These are phyloP conservation scores for Pseudonaja textilis DNA, from an alignment of 2,113 vertebrate species.

Conservation along the genomic window DNA sequence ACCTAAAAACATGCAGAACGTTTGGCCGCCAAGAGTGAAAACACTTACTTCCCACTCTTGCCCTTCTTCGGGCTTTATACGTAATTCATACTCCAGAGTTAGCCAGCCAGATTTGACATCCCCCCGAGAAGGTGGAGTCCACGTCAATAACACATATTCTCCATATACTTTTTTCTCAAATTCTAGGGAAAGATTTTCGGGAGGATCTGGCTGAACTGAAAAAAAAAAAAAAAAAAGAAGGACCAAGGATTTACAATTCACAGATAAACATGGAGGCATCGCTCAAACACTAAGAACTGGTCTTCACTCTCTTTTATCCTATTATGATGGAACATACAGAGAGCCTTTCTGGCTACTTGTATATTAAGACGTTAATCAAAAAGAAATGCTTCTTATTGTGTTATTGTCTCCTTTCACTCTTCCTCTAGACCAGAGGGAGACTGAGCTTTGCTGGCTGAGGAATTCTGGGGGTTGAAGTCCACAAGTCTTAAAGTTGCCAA, in stretches of 20 bases:
- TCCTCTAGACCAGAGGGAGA: neutral
- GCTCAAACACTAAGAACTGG: neutral
- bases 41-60: slow-evolving; percentile 79
- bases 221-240: slow-evolving; percentile 21
- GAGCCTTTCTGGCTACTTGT: neutral
- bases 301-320: neutral
- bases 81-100: slow-evolving; percentile 81
- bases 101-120: slow-evolving; percentile 85
- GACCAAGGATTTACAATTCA: neutral
- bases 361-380: neutral
- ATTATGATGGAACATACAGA: neutral
- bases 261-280: neutral
- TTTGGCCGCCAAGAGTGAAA: neutral
- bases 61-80: slow-evolving; percentile 69
- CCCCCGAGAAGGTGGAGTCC: slow-evolving; percentile 74
- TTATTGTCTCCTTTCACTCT: neutral
- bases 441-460: too few relatives aligned
- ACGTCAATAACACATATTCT: slow-evolving; percentile 74
- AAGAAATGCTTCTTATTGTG: neutral
- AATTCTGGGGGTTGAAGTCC: too few relatives aligned
- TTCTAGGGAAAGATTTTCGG: slow-evolving; percentile 70
- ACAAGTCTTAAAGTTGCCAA: too few relatives aligned
- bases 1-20: neutral
- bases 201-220: slow-evolving; percentile 81
- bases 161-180: slow-evolving; percentile 61